phyloP scores from a whole-genome alignment of 2,888 invertebrate species.

The Patella caerulea region DNA sequence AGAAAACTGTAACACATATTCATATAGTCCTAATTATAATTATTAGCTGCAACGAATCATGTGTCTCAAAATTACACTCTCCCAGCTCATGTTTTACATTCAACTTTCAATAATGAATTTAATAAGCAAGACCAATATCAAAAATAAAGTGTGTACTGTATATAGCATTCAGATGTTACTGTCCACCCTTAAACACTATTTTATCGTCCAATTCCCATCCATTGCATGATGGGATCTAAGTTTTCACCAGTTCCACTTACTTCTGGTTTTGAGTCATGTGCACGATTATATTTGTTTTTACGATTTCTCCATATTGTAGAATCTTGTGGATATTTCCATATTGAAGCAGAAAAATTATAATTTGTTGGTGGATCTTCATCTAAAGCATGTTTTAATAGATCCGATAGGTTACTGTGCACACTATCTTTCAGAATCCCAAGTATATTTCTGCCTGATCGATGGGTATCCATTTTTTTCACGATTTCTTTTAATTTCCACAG shows the following conservation, averaged over 20 bases:
- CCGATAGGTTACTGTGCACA: not conserved
- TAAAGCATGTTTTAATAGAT: slow-evolving; percentile 3
- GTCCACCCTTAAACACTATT: too few species aligned
- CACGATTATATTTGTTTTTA: not conserved
- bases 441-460: not conserved
- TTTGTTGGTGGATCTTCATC: not conserved
- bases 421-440: slow-evolving; percentile 1
- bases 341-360: not conserved
- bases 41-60: too few species aligned
- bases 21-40: too few species aligned
- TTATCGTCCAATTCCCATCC: not conserved
- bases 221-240: not conserved
- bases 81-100: too few species aligned
- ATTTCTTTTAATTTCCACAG: slow-evolving; percentile 1
- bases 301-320: not conserved
- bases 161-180: too few species aligned
- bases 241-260: not conserved
- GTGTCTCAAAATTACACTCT: too few species aligned
- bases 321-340: not conserved
- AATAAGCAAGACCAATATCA: too few species aligned
- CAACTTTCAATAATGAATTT: too few species aligned
- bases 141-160: too few species aligned
- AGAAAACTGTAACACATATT: too few species aligned
- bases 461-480: not conserved
- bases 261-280: not conserved